Percentiles rank a stretch among this genome's conserved stretches.
These are phyloP conservation scores for Distichodus sexfasciatus DNA, from an alignment of 2,797 vertebrate genomes.

Conservation along the genomic window DNA sequence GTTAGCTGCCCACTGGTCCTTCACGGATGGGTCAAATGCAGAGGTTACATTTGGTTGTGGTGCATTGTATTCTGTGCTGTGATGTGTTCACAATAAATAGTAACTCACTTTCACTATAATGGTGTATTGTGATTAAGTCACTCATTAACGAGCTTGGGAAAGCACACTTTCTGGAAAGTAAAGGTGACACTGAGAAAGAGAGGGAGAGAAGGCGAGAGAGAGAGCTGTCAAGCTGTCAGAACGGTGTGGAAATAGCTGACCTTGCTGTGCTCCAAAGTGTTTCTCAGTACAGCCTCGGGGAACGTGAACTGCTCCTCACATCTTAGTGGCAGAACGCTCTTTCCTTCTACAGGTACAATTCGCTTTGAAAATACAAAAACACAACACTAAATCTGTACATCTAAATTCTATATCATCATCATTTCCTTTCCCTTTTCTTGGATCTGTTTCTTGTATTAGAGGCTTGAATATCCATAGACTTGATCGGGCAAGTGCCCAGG, in stretches of 20 bases:
- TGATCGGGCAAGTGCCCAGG: no score
- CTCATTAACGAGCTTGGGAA: background rate
- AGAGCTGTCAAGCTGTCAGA: conserved; percentile 24
- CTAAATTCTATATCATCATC: conserved; percentile 30
- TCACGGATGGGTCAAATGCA: no score
- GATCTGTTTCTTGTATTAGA: conserved; percentile 23
- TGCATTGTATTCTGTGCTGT: no score
- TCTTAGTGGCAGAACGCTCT: conserved; percentile 7
- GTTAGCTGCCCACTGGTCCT: no score
- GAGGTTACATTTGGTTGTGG: no score
- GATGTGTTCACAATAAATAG: no score
- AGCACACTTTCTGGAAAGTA: conserved; percentile 21
- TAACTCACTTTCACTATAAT: no score
- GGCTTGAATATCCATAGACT: conserved; percentile 6
- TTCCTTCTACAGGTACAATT: background rate
- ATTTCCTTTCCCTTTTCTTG: conserved; percentile 12
- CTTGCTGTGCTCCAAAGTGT: conserved; percentile 11
- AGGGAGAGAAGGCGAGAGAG: background rate
- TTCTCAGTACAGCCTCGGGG: conserved; percentile 6
- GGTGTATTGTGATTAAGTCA: no score
- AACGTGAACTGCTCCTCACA: background rate
- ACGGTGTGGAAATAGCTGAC: conserved; percentile 33
- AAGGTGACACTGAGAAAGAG: conserved; percentile 14
- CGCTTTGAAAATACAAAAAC: conserved; percentile 1
- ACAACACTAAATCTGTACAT: background rate